Conservation (phyloP, 2,888 invertebrate genomes). For the Plebejus melissa region DNA sequence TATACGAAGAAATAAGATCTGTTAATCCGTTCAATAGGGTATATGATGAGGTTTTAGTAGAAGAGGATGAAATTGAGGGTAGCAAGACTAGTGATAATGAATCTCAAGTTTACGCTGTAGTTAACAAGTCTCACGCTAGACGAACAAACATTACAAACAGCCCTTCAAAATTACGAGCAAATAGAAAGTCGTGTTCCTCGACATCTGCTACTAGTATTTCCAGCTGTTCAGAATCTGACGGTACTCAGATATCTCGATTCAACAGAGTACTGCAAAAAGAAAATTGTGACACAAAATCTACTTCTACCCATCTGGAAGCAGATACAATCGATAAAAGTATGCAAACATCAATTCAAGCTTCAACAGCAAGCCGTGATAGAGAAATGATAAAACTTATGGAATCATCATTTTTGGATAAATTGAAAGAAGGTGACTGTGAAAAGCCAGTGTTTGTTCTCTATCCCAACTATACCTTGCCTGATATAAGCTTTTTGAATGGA, state of each 20-base stretch:
- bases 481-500: constrained; percentile 87
- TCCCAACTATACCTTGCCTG: constrained; percentile 93
- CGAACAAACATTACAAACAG: constrained; percentile 75
- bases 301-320: constrained; percentile 74
- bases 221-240: constrained; percentile 77
- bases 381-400: constrained; percentile 82
- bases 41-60: constrained; percentile 68
- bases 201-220: constrained; percentile 76
- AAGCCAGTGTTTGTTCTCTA: constrained; percentile 94
- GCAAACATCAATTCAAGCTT: constrained; percentile 82
- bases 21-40: constrained; percentile 60
- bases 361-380: constrained; percentile 58
- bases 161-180: constrained; percentile 62
- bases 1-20: constrained; percentile 65
- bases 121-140: constrained; percentile 67
- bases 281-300: constrained; percentile 64
- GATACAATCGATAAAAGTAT: constrained; percentile 85
- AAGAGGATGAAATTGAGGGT: constrained; percentile 72
- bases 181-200: constrained; percentile 66
- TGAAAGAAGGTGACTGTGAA: constrained; percentile 81
- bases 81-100: constrained; percentile 65
- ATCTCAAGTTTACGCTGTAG: constrained; percentile 68
- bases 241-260: constrained; percentile 73
- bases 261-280: constrained; percentile 63
- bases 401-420: constrained; percentile 84